A percentile compares a stretch with the other conserved stretches of the same genome.
Evolutionary conservation across 2,113 vertebrate species (phyloP).

Genomic region (Cervus canadensis): DNA sequence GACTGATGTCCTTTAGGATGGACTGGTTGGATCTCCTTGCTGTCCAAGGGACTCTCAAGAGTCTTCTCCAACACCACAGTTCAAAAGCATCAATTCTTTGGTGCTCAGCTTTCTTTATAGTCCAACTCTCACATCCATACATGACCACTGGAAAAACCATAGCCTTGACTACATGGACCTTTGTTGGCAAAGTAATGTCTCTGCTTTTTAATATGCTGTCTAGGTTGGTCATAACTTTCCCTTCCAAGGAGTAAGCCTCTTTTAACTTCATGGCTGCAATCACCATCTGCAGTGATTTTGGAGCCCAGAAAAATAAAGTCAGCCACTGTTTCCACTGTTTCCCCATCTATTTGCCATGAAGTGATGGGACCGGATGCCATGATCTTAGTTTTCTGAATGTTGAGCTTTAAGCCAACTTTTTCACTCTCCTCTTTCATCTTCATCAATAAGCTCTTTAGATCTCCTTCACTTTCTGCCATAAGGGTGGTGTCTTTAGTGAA

Average conservation of each 20-base stretch:
- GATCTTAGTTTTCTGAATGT: background rate
- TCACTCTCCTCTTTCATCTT: background rate
- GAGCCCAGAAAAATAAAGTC: background rate
- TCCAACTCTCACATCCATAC: background rate
- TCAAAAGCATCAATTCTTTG: background rate
- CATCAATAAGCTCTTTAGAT: background rate
- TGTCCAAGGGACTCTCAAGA: background rate
- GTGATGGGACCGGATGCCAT: background rate
- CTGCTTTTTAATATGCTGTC: background rate
- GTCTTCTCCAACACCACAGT: background rate
- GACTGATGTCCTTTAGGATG: background rate
- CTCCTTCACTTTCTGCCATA: background rate
- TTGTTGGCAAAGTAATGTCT: background rate
- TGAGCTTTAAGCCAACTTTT: background rate
- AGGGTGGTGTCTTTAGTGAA: background rate
- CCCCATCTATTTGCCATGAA: background rate
- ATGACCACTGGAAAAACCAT: background rate
- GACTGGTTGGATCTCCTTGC: background rate
- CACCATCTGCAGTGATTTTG: background rate
- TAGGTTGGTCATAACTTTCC: background rate
- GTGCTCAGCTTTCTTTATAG: accelerated
- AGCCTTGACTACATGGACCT: accelerated
- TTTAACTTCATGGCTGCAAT: background rate
- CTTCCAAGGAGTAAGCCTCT: background rate
- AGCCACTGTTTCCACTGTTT: background rate